phyloP scores from a whole-genome alignment of 2,113 vertebrate genomes.

The Periophthalmus modestus region DNA sequence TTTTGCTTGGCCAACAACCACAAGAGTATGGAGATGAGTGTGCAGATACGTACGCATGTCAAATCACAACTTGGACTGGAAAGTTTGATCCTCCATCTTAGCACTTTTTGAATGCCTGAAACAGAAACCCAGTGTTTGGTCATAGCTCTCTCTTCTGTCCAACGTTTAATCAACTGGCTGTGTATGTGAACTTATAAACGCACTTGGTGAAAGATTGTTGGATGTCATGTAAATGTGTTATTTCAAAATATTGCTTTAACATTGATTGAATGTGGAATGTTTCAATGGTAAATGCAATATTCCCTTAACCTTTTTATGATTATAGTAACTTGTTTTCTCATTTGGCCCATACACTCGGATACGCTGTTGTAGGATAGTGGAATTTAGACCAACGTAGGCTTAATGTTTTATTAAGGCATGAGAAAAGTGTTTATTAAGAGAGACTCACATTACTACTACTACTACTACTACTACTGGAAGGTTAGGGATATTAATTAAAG shows the following conservation, averaged over 20 bases:
- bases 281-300: not conserved
- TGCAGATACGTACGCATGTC: slow-evolving; percentile 17
- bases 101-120: slow-evolving; percentile 20
- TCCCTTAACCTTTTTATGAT: not conserved
- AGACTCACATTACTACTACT: too few relatives aligned
- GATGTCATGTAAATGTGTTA: not conserved
- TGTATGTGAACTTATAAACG: not conserved
- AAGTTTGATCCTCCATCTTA: slow-evolving; percentile 28
- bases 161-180: not conserved
- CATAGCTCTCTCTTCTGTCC: slow-evolving; percentile 6
- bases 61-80: slow-evolving; percentile 32
- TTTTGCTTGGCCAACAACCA: slow-evolving; percentile 47
- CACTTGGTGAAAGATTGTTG: not conserved
- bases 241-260: not conserved
- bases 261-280: not conserved
- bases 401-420: too few relatives aligned
- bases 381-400: too few relatives aligned
- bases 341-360: too few relatives aligned
- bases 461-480: too few relatives aligned
- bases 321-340: too few relatives aligned
- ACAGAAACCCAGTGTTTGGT: not conserved
- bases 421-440: too few relatives aligned
- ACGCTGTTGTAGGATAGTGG: too few relatives aligned
- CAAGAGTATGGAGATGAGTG: slow-evolving; percentile 31
- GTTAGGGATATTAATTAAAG: too few relatives aligned